These are phyloP conservation scores for Sternotherus odoratus DNA, from an alignment of 2,797 vertebrate species.

Conservation along the genomic window DNA sequence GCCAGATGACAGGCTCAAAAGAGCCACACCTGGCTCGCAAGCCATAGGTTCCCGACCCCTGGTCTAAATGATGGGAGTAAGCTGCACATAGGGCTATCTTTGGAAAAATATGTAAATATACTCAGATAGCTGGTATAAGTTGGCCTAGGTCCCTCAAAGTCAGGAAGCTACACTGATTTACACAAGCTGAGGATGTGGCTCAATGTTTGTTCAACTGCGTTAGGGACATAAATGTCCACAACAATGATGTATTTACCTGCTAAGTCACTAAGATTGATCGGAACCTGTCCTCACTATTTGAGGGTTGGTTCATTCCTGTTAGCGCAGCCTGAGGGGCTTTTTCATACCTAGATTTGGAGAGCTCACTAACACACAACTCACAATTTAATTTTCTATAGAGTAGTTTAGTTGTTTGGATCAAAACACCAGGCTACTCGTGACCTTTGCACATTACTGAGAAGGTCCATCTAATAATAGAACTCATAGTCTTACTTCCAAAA, in stretches of 20 bases:
- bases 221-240: background rate
- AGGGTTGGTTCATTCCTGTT: background rate
- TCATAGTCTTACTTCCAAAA: background rate
- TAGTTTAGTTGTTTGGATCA: background rate
- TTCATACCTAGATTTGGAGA: background rate
- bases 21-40: too few relatives aligned
- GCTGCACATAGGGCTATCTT: constrained; percentile 27
- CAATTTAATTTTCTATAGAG: background rate
- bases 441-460: background rate
- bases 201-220: background rate
- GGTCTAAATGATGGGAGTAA: constrained; percentile 14
- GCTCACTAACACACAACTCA: background rate
- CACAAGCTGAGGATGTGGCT: background rate
- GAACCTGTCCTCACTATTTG: background rate
- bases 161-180: background rate
- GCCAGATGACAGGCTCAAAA: too few relatives aligned
- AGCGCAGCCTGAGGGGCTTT: background rate
- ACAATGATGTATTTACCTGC: background rate
- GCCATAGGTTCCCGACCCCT: too few relatives aligned
- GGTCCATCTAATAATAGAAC: background rate
- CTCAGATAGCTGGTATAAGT: background rate
- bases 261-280: background rate
- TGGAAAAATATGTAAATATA: constrained; percentile 1
- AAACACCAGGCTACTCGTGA: background rate
- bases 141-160: background rate